phyloP scores from a whole-genome alignment of 2,888 invertebrate genomes.

The Callyntrura guangdongensis region DNA sequence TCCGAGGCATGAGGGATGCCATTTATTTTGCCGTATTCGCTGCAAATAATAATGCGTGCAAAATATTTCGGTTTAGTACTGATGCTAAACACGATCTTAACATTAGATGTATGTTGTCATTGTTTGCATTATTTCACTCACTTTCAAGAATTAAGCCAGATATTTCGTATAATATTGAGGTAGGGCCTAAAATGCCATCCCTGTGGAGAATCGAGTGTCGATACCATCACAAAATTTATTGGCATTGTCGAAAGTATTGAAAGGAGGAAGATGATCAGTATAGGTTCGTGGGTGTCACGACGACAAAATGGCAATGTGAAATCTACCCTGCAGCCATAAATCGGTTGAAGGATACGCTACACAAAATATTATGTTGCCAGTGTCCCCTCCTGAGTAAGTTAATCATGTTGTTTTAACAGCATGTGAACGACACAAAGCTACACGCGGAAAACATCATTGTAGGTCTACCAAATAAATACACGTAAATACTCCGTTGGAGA shows the following conservation, averaged over 20 bases:
- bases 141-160: neutral
- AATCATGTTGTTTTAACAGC: no score
- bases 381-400: no score
- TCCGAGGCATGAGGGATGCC: no score
- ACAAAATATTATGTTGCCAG: neutral
- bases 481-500: no score
- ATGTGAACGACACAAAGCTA: no score
- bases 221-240: slow-evolving; percentile 62
- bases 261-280: slow-evolving; percentile 71
- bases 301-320: slow-evolving; percentile 44
- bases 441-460: neutral
- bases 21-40: neutral
- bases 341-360: slow-evolving; percentile 29
- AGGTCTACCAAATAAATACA: no score
- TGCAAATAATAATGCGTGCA: neutral
- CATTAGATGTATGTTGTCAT: neutral
- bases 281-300: slow-evolving; percentile 71
- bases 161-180: neutral
- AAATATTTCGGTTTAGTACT: neutral
- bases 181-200: slow-evolving; percentile 6
- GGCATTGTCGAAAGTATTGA: slow-evolving; percentile 55
- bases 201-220: slow-evolving; percentile 1
- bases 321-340: slow-evolving; percentile 47
- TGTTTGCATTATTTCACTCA: slow-evolving; percentile 12
- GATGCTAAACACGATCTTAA: neutral